Conservation (phyloP, 2,888 invertebrate genomes). For the Ctena decussata region DNA sequence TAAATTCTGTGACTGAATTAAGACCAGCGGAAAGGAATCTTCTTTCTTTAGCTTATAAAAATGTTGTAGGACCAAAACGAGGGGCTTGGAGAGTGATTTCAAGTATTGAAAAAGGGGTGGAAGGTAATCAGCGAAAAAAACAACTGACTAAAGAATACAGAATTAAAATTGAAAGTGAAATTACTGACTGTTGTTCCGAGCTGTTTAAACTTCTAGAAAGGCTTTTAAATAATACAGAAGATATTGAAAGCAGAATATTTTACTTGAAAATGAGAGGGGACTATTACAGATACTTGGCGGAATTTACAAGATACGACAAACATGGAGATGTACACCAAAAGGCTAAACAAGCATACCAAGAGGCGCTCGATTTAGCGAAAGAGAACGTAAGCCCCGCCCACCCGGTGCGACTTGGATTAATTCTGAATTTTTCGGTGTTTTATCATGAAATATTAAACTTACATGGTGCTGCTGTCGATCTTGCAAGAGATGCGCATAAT, state of each 20-base stretch:
- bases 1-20: slow-evolving; percentile 31
- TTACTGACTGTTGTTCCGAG: slow-evolving; percentile 43
- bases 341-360: slow-evolving; percentile 99
- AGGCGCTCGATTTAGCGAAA: slow-evolving; percentile 99
- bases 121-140: slow-evolving; percentile 24
- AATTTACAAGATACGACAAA: slow-evolving; percentile 96
- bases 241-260: slow-evolving; percentile 54
- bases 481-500: slow-evolving; percentile 99
- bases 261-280: slow-evolving; percentile 60
- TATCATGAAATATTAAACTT: slow-evolving; percentile 99
- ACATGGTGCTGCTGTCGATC: slow-evolving; percentile 99
- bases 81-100: slow-evolving; percentile 53
- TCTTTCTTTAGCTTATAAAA: slow-evolving; percentile 47
- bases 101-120: slow-evolving; percentile 46
- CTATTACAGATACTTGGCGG: slow-evolving; percentile 95
- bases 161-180: slow-evolving; percentile 43
- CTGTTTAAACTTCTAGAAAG: slow-evolving; percentile 41
- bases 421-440: slow-evolving; percentile 99
- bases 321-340: slow-evolving; percentile 91
- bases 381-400: slow-evolving; percentile 99
- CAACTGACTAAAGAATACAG: slow-evolving; percentile 51
- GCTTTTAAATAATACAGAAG: slow-evolving; percentile 32
- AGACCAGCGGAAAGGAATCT: slow-evolving; percentile 44
- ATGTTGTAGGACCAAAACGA: slow-evolving; percentile 38
- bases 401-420: slow-evolving; percentile 99